Evolutionary conservation across 2,888 invertebrate species (phyloP).

Genomic region (Smittia sp.): DNA sequence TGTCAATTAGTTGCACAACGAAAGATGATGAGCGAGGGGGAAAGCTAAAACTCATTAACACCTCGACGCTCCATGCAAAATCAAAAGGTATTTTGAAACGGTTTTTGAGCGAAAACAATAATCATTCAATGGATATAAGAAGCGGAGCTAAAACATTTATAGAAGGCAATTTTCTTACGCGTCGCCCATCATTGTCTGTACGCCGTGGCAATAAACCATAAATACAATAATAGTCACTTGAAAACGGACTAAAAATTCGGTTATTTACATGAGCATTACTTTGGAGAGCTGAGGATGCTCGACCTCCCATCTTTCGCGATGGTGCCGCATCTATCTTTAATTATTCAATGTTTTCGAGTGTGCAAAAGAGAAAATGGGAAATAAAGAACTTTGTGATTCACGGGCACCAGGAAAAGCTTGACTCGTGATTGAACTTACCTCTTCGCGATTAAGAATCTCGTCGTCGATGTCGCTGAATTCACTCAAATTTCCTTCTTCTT

Average conservation of each 20-base stretch:
- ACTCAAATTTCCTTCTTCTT: conserved; percentile 64
- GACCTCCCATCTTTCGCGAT: conserved; percentile 34
- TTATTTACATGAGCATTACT: conserved; percentile 32
- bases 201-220: conserved; percentile 38
- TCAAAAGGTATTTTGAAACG: too few species aligned
- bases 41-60: too few species aligned
- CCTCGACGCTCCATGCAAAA: too few species aligned
- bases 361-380: not conserved
- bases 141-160: too few species aligned
- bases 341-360: not conserved
- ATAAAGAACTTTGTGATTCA: not conserved
- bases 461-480: conserved; percentile 88
- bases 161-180: not conserved
- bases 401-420: not conserved
- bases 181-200: conserved; percentile 28
- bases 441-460: conserved; percentile 78
- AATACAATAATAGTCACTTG: conserved; percentile 39
- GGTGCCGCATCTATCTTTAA: conserved; percentile 36
- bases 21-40: too few species aligned
- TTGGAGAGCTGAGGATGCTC: not conserved
- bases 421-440: conserved; percentile 51
- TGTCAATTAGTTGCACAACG: too few species aligned
- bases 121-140: too few species aligned
- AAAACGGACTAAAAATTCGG: conserved; percentile 37
- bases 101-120: too few species aligned